These are phyloP conservation scores for Empis stercorea DNA, from an alignment of 2,888 invertebrate species.

Conservation along the genomic window DNA sequence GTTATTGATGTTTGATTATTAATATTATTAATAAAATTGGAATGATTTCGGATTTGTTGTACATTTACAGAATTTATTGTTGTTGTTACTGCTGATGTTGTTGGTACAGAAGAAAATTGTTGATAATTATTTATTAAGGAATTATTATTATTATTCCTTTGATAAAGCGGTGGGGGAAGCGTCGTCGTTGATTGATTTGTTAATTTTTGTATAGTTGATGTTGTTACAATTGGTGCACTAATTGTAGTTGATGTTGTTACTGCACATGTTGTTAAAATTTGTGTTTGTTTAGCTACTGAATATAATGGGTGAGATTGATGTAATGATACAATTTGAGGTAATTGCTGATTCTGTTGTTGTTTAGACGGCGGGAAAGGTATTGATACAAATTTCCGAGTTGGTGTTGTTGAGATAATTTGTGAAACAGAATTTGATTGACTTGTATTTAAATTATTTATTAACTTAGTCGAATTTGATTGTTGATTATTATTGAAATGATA, in stretches of 20 bases:
- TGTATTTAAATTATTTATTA: neutral
- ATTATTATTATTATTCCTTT: conserved; percentile 16
- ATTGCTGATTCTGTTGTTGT: conserved; percentile 22
- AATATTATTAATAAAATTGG: conserved; percentile 33
- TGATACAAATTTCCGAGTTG: conserved; percentile 22
- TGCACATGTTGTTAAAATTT: conserved; percentile 4
- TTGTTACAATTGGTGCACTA: conserved; percentile 7
- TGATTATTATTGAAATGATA: neutral
- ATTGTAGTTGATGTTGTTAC: conserved; percentile 3
- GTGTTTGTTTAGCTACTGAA: conserved; percentile 8
- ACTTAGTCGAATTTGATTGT: neutral
- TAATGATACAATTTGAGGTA: conserved; percentile 17
- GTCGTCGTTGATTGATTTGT: neutral
- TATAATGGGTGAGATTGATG: conserved; percentile 12
- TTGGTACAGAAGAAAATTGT: conserved; percentile 23
- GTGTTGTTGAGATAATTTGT: conserved; percentile 17
- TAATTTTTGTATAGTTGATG: too few relatives aligned
- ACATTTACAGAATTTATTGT: conserved; percentile 9
- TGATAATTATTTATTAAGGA: conserved; percentile 11
- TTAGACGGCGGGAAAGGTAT: neutral
- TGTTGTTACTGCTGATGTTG: conserved; percentile 13
- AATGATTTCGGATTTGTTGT: conserved; percentile 24
- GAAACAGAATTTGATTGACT: neutral
- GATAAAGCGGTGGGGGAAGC: conserved; percentile 17
- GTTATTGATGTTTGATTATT: conserved; percentile 26